Evolutionary conservation across 2,797 vertebrate species (phyloP).

Genomic region (Gorsachius magnificus): DNA sequence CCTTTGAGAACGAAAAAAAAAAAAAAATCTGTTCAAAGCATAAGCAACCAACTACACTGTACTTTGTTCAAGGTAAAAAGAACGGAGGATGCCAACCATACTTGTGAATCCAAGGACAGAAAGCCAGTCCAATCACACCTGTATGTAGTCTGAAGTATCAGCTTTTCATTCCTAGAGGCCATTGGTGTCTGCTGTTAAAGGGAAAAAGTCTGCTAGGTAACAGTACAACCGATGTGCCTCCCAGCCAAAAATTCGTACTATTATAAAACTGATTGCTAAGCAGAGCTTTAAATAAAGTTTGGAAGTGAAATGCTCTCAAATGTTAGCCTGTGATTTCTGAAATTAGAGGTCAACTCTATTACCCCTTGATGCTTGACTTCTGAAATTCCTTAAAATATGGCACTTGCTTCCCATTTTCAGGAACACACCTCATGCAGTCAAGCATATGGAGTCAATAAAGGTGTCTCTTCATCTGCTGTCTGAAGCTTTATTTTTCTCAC

Average conservation of each 20-base stretch:
- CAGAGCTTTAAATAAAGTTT: conserved; percentile 68
- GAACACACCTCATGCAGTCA: conserved; percentile 3
- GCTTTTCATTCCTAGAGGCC: not conserved
- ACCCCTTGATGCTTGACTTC: conserved; percentile 60
- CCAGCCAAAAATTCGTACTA: conserved; percentile 1
- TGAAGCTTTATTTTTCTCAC: conserved; percentile 58
- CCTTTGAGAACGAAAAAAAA: not conserved
- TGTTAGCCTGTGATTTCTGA: conserved; percentile 52
- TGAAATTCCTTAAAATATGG: conserved; percentile 63
- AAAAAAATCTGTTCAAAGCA: not conserved
- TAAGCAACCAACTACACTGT: not conserved
- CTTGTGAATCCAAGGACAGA: not conserved
- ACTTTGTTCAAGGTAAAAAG: not conserved
- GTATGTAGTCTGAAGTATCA: not conserved
- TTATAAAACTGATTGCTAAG: conserved; percentile 60
- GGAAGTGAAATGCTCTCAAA: conserved; percentile 51
- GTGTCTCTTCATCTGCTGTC: conserved; percentile 42
- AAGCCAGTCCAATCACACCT: not conserved
- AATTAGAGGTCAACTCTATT: conserved; percentile 70
- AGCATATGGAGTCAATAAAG: conserved; percentile 44
- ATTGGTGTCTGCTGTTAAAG: not conserved
- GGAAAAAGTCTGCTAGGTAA: not conserved
- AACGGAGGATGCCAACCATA: not conserved
- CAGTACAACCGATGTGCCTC: not conserved
- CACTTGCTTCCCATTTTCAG: conserved; percentile 42